Evolutionary conservation across 2,888 invertebrate species (phyloP).

Genomic region (Cheilosia vulpina): DNA sequence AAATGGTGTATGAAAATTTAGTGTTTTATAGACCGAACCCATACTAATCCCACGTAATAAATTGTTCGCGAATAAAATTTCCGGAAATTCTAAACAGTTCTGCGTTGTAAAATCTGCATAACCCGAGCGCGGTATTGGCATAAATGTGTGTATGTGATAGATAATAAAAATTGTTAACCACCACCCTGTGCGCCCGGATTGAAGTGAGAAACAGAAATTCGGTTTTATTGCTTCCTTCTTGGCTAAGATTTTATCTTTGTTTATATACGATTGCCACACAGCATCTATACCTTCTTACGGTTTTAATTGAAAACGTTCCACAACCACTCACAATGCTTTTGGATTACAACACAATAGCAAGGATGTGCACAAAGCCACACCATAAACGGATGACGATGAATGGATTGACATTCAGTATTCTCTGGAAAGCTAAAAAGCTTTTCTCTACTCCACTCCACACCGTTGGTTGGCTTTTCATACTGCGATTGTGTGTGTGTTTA

Average conservation of each 20-base stretch:
- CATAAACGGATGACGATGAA: neutral
- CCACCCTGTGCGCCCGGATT: neutral
- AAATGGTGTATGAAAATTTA: slow-evolving; percentile 7
- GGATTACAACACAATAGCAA: slow-evolving; percentile 25
- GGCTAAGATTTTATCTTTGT: neutral
- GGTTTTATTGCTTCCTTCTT: slow-evolving; percentile 11
- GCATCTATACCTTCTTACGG: neutral
- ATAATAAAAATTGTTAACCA: slow-evolving; percentile 17
- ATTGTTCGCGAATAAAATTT: slow-evolving; percentile 22
- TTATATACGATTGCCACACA: neutral
- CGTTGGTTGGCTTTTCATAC: neutral
- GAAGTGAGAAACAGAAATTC: neutral
- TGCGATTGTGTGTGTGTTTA: neutral
- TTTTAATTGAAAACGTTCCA: slow-evolving; percentile 33
- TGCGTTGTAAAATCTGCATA: neutral
- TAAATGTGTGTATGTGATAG: neutral
- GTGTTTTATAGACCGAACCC: slow-evolving; percentile 12
- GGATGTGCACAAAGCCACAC: neutral
- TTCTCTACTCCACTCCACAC: neutral
- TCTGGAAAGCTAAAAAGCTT: slow-evolving; percentile 18
- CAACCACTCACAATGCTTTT: neutral
- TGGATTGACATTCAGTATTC: slow-evolving; percentile 10
- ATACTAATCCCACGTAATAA: slow-evolving; percentile 32
- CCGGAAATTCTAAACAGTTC: neutral
- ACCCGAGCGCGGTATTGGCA: neutral